phyloP scores from a whole-genome alignment of 2,888 invertebrate genomes.

The Fabriciana adippe region DNA sequence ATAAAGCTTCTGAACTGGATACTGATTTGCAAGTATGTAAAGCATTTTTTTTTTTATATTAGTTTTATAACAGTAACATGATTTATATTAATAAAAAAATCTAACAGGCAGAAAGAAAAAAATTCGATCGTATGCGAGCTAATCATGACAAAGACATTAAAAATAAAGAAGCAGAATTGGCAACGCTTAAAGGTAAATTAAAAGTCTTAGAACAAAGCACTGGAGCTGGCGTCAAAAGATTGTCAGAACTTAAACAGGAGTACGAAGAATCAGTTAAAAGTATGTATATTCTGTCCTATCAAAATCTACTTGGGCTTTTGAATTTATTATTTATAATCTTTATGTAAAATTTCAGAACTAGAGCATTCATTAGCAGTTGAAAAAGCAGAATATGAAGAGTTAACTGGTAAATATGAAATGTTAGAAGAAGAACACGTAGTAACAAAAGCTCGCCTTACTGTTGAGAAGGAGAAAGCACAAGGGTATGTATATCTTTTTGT shows the following conservation, averaged over 20 bases:
- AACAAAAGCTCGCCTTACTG: slow-evolving; percentile 90
- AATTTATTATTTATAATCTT: background rate
- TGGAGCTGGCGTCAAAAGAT: slow-evolving; percentile 84
- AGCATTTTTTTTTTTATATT: background rate
- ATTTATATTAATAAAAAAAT: background rate
- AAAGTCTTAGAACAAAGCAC: slow-evolving; percentile 84
- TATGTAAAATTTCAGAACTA: slow-evolving; percentile 76
- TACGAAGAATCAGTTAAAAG: slow-evolving; percentile 86
- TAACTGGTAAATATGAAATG: slow-evolving; percentile 91
- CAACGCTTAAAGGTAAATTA: slow-evolving; percentile 88
- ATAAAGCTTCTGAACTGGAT: slow-evolving; percentile 83
- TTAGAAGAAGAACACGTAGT: slow-evolving; percentile 93
- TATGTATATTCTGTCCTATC: slow-evolving; percentile 64
- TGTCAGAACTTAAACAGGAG: slow-evolving; percentile 86
- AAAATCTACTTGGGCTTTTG: background rate
- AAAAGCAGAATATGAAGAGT: slow-evolving; percentile 88
- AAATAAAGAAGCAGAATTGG: slow-evolving; percentile 89
- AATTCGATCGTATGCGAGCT: slow-evolving; percentile 85
- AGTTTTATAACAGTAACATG: slow-evolving; percentile 15
- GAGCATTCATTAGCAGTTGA: slow-evolving; percentile 86
- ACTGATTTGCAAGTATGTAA: slow-evolving; percentile 78
- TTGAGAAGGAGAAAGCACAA: slow-evolving; percentile 90
- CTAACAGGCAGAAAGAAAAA: slow-evolving; percentile 84
- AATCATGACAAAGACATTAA: slow-evolving; percentile 88
- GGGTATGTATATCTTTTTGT: slow-evolving; percentile 66